phyloP scores from a whole-genome alignment of 2,888 invertebrate genomes.

The Mechanitis mazaeus region DNA sequence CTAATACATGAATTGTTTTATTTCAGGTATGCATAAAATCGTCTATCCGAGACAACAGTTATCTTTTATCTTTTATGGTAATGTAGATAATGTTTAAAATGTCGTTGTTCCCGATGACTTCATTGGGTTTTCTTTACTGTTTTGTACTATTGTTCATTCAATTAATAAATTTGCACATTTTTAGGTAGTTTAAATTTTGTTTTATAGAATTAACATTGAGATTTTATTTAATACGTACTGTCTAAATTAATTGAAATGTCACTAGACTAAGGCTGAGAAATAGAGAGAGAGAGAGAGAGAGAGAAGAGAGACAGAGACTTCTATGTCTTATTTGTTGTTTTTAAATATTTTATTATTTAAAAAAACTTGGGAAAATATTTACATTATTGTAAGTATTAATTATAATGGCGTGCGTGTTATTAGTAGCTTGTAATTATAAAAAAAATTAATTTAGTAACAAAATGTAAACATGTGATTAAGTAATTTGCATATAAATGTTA shows the following conservation, averaged over 20 bases:
- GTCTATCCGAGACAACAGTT: neutral
- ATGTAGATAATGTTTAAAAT: neutral
- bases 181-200: too few relatives aligned
- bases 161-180: too few relatives aligned
- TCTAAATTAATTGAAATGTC: too few relatives aligned
- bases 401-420: neutral
- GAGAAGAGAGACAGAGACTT: too few relatives aligned
- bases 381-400: too few relatives aligned
- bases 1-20: neutral
- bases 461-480: slow-evolving; percentile 3
- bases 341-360: too few relatives aligned
- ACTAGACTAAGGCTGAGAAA: too few relatives aligned
- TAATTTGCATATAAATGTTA: slow-evolving; percentile 3
- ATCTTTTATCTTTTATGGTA: neutral
- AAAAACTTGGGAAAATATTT: too few relatives aligned
- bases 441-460: neutral
- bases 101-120: neutral
- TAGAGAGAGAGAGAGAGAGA: too few relatives aligned
- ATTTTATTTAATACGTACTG: too few relatives aligned
- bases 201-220: too few relatives aligned
- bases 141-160: neutral
- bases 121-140: neutral
- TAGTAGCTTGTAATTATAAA: neutral
- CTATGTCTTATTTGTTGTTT: too few relatives aligned
- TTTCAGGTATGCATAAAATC: neutral